These are phyloP conservation scores for Rattus norvegicus DNA, from an alignment of 2,113 vertebrate species.

Conservation along the genomic window DNA sequence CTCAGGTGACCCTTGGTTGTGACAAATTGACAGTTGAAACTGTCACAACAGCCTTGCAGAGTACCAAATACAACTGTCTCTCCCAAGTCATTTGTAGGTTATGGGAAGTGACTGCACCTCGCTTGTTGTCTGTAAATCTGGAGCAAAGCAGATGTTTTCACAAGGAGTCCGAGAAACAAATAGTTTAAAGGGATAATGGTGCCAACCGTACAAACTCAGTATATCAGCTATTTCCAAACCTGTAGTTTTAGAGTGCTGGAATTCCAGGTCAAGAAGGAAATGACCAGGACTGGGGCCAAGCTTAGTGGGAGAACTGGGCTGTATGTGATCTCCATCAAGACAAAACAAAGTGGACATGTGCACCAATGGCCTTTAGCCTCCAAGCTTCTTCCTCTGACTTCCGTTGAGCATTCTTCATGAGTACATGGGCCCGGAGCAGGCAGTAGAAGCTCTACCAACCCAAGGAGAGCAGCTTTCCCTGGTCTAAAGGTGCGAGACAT, in stretches of 20 bases:
- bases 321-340: background rate
- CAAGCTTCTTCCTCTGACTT: background rate
- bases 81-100: background rate
- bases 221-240: background rate
- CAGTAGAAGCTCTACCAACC: background rate
- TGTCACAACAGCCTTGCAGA: background rate
- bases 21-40: background rate
- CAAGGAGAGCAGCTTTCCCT: background rate
- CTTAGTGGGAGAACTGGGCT: background rate
- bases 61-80: background rate
- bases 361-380: background rate
- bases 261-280: background rate
- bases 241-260: background rate
- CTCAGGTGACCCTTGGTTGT: background rate
- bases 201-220: background rate
- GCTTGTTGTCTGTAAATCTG: background rate
- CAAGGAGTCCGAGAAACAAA: background rate
- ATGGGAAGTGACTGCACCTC: background rate
- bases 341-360: background rate
- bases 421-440: rapidly evolving
- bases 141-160: background rate
- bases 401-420: background rate
- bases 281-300: background rate
- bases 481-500: background rate
- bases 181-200: background rate